Evolutionary conservation across 2,113 vertebrate genomes (phyloP).

Genomic region (Lagenorhynchus albirostris): DNA sequence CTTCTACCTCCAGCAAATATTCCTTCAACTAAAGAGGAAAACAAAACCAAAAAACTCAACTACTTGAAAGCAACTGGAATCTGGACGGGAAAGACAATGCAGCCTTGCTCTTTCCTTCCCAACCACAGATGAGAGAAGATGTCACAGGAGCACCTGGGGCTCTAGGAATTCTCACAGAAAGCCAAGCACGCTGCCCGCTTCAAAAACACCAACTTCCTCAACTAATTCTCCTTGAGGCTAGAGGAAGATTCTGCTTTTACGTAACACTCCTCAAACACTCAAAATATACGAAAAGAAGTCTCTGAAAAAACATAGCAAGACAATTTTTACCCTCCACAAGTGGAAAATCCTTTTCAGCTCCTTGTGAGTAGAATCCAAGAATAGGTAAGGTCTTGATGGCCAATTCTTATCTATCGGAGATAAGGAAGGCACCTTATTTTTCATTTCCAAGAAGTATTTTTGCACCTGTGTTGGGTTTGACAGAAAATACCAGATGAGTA

Average conservation of each 20-base stretch:
- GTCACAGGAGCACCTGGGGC: rapidly evolving
- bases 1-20: not conserved
- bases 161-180: not conserved
- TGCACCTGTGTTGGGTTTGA: slow-evolving; percentile 87
- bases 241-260: slow-evolving; percentile 38
- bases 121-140: not conserved
- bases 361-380: slow-evolving; percentile 92
- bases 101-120: not conserved
- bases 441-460: slow-evolving; percentile 96
- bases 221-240: not conserved
- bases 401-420: slow-evolving; percentile 96
- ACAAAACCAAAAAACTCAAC: not conserved
- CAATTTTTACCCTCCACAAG: slow-evolving; percentile 92
- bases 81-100: not conserved
- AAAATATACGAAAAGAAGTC: not conserved
- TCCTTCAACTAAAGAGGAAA: not conserved
- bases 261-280: not conserved
- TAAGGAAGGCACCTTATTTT: slow-evolving; percentile 91
- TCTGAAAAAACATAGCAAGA: not conserved
- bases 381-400: slow-evolving; percentile 91
- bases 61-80: slow-evolving; percentile 14
- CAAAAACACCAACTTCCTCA: slow-evolving; percentile 7
- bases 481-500: slow-evolving; percentile 7
- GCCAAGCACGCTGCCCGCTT: not conserved
- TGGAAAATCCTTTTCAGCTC: slow-evolving; percentile 95